Conservation (phyloP, 2,888 invertebrate genomes). For the Phania funesta region DNA sequence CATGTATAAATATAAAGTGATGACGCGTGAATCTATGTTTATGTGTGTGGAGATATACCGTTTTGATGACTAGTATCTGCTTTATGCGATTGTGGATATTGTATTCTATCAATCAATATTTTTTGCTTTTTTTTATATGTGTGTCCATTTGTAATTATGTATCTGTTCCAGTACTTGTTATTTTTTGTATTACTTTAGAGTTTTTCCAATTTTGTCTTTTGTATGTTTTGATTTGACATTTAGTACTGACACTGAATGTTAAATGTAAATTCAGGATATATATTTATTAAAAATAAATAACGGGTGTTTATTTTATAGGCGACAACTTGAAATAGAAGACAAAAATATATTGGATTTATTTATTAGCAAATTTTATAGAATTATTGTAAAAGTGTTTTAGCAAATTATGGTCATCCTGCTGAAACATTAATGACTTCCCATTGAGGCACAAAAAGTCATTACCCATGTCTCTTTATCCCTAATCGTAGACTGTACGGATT, state of each 20-base stretch:
- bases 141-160: conserved; percentile 15
- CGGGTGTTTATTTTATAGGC: too few relatives aligned
- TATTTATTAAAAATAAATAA: not conserved
- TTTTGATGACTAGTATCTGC: not conserved
- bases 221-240: conserved; percentile 38
- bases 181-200: too few relatives aligned
- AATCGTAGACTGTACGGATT: too few relatives aligned
- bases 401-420: too few relatives aligned
- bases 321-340: too few relatives aligned
- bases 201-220: not conserved
- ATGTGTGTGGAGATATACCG: not conserved
- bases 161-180: not conserved
- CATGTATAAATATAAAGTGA: not conserved
- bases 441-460: too few relatives aligned
- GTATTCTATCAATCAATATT: conserved; percentile 18
- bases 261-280: not conserved
- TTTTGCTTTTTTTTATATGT: too few relatives aligned
- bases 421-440: too few relatives aligned
- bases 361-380: too few relatives aligned
- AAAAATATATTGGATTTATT: too few relatives aligned
- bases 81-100: conserved; percentile 3
- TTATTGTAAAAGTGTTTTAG: too few relatives aligned
- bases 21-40: conserved; percentile 26
- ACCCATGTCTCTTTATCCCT: too few relatives aligned
- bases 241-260: conserved; percentile 23